Evolutionary conservation across 2,797 vertebrate genomes (phyloP).

Genomic region (Anolis apletophallus): DNA sequence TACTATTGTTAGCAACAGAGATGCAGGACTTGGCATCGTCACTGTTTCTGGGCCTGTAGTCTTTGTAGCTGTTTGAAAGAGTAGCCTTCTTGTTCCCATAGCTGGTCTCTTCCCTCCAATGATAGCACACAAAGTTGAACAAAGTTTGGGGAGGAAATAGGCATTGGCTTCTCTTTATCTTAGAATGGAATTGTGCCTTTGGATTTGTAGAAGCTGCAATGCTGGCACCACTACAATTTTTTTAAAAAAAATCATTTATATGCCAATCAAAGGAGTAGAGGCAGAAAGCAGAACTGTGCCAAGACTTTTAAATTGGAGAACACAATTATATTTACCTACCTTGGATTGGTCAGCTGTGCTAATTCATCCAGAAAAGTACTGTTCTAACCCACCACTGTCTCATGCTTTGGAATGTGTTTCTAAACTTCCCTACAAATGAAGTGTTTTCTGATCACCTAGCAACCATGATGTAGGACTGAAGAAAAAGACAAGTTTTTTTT

Average conservation of each 20-base stretch:
- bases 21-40: not conserved
- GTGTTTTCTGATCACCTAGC: conserved; percentile 29
- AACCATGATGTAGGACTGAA: not conserved
- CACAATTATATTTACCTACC: not conserved
- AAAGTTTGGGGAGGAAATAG: not conserved
- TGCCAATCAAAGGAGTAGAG: not conserved
- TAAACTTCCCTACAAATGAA: not conserved
- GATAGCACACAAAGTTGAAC: not conserved
- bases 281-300: not conserved
- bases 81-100: not conserved
- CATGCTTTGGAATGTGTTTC: not conserved
- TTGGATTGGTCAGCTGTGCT: not conserved
- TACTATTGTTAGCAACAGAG: not conserved
- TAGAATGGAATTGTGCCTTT: not conserved
- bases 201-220: not conserved
- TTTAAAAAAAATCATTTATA: not conserved
- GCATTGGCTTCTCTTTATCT: not conserved
- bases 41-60: not conserved
- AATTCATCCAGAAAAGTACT: not conserved
- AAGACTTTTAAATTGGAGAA: not conserved
- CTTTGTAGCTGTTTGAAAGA: not conserved
- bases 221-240: not conserved
- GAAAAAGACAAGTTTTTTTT: not conserved
- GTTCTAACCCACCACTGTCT: not conserved
- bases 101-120: not conserved